A percentile compares a stretch with the other conserved stretches of the same genome.
Evolutionary conservation across 2,797 vertebrate species (phyloP).

Genomic region (Onychomys arenicola): DNA sequence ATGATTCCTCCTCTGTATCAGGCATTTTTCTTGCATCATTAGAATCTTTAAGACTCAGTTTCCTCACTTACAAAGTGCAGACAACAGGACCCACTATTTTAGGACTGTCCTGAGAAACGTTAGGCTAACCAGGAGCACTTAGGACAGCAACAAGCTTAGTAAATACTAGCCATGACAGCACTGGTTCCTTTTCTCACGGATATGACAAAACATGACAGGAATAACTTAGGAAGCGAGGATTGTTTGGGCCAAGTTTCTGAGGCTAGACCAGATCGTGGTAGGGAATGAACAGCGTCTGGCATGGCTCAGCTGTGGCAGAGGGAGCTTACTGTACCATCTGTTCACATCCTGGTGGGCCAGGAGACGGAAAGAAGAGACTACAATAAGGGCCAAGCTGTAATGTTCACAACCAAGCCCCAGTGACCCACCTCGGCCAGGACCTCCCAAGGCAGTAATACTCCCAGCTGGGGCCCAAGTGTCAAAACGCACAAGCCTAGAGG

Average conservation of each 20-base stretch:
- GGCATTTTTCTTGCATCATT: neutral
- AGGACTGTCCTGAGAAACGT: conserved; percentile 19
- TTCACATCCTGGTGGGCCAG: neutral
- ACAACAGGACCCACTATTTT: conserved; percentile 1
- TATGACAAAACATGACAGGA: neutral
- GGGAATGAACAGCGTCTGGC: neutral
- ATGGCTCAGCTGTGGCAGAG: neutral
- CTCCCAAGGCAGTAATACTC: neutral
- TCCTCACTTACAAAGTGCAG: neutral
- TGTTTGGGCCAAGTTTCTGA: neutral
- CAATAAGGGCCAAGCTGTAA: neutral
- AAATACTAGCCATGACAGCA: neutral
- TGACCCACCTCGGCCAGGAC: neutral
- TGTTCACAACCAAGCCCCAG: neutral
- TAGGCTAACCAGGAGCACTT: neutral
- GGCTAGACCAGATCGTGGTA: neutral
- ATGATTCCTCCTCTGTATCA: neutral
- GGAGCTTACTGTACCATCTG: neutral
- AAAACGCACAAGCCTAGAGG: neutral
- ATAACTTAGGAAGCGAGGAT: neutral
- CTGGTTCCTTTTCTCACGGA: neutral
- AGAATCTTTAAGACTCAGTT: conserved; percentile 26
- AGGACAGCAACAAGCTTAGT: neutral
- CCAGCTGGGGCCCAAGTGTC: neutral
- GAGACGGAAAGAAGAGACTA: neutral